These are phyloP conservation scores for Hydractinia symbiolongicarpus DNA, from an alignment of 30 jellyfish, hydroid and myxozoan genomes.

Conservation along the genomic window DNA sequence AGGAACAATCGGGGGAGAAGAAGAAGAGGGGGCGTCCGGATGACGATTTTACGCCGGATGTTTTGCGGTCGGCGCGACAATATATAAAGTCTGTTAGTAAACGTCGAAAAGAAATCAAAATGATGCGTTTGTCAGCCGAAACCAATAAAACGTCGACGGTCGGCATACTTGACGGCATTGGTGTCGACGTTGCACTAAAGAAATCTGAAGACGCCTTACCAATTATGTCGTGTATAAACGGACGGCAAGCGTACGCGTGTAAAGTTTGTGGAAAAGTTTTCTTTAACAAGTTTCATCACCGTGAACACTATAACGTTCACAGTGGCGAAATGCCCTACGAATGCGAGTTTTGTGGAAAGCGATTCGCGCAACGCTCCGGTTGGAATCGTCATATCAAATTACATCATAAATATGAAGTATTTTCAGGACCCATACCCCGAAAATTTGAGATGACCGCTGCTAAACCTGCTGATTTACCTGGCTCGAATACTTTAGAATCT, in stretches of 20 bases:
- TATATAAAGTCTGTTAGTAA: slow-evolving; percentile 24
- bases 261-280: slow-evolving; percentile 29
- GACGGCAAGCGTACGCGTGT: slow-evolving; percentile 33
- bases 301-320: slow-evolving; percentile 46
- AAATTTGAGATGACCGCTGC: neutral
- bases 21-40: neutral
- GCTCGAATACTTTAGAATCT: neutral
- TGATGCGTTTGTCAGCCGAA: neutral
- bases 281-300: slow-evolving; percentile 34
- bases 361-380: slow-evolving; percentile 38
- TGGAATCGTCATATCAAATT: slow-evolving; percentile 43
- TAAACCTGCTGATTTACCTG: neutral
- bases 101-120: slow-evolving; percentile 11
- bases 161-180: slow-evolving; percentile 6
- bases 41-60: slow-evolving; percentile 33
- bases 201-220: slow-evolving; percentile 22
- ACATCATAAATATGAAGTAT: slow-evolving; percentile 36
- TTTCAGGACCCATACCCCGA: slow-evolving; percentile 35
- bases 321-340: slow-evolving; percentile 47
- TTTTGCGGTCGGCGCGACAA: slow-evolving; percentile 20
- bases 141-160: neutral
- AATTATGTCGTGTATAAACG: slow-evolving; percentile 3
- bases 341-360: slow-evolving; percentile 39
- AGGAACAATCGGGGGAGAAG: neutral
- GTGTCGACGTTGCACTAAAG: slow-evolving; percentile 16